Percentiles rank a stretch among this genome's conserved stretches.
phyloP scores from a whole-genome alignment of 2,888 invertebrate genomes.

The Hirtodrosophila histrioides region DNA sequence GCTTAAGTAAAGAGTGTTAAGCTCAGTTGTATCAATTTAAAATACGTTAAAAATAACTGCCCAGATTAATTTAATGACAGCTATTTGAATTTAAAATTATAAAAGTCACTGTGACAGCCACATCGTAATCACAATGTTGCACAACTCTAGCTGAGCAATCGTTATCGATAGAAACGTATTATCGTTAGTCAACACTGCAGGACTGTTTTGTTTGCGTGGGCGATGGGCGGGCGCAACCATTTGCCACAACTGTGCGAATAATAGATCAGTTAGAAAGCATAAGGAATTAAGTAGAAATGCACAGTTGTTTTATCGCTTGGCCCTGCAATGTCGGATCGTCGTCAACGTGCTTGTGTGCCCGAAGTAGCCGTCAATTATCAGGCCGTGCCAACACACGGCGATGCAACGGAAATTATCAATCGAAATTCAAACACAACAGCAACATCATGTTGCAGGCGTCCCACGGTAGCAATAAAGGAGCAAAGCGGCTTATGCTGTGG shows the following conservation, averaged over 20 bases:
- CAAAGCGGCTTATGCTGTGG: slow-evolving; percentile 38
- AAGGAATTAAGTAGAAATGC: slow-evolving; percentile 38
- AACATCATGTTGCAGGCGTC: slow-evolving; percentile 56
- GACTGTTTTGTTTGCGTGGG: slow-evolving; percentile 37
- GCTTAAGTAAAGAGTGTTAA: background rate
- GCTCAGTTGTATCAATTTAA: background rate
- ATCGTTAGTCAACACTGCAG: slow-evolving; percentile 39
- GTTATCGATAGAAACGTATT: slow-evolving; percentile 27
- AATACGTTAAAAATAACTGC: slow-evolving; percentile 7
- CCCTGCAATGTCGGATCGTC: slow-evolving; percentile 59
- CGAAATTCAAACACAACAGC: slow-evolving; percentile 41
- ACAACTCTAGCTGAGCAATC: slow-evolving; percentile 1
- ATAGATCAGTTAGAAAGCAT: slow-evolving; percentile 51
- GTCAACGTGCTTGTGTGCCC: slow-evolving; percentile 37
- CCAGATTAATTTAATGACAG: background rate
- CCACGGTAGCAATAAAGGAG: slow-evolving; percentile 20
- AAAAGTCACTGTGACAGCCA: slow-evolving; percentile 4
- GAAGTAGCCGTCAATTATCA: slow-evolving; percentile 61
- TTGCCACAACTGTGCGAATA: slow-evolving; percentile 70
- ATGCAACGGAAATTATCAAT: slow-evolving; percentile 38
- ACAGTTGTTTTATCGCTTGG: slow-evolving; percentile 32
- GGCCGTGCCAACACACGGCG: slow-evolving; percentile 48
- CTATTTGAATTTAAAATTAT: background rate
- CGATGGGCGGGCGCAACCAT: slow-evolving; percentile 46
- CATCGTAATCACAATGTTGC: background rate